phyloP scores from a whole-genome alignment of 1,140 invertebrate species.

The Trachelipus rathkii region DNA sequence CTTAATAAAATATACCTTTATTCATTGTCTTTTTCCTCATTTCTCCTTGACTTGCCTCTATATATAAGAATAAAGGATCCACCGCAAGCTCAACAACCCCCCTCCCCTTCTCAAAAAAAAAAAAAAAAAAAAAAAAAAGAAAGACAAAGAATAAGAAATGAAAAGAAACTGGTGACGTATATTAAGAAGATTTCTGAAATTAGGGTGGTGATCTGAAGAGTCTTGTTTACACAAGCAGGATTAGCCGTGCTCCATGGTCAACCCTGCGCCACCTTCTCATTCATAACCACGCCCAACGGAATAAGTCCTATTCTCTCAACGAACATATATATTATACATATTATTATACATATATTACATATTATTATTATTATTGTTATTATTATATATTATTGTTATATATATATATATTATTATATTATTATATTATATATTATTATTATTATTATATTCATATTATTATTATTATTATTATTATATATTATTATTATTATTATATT shows the following conservation, averaged over 20 bases:
- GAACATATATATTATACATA: constrained; percentile 1
- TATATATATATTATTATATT: too few species aligned
- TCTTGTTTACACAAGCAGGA: constrained; percentile 36
- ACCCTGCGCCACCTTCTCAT: constrained; percentile 23
- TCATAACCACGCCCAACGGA: constrained; percentile 35
- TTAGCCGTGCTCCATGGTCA: constrained; percentile 36
- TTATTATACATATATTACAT: not conserved
- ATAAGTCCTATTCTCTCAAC: constrained; percentile 26
- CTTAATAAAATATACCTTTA: too few species aligned
- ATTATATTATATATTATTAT: too few species aligned
- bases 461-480: too few species aligned
- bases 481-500: too few species aligned
- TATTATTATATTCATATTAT: too few species aligned
- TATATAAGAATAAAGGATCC: not conserved
- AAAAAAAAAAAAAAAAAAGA: not conserved
- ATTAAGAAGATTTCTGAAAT: constrained; percentile 42
- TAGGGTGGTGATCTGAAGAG: constrained; percentile 11
- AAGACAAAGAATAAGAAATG: too few species aligned
- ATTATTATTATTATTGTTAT: too few species aligned
- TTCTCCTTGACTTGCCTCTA: too few species aligned
- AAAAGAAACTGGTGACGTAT: constrained; percentile 36
- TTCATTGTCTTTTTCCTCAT: too few species aligned
- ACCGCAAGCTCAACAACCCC: not conserved
- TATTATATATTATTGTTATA: too few species aligned
- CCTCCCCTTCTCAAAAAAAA: too few species aligned